Evolutionary conservation across 2,888 invertebrate species (phyloP), one percentile per base, ranked within the genome.

Genomic region (Drosophila greeni): DNA sequence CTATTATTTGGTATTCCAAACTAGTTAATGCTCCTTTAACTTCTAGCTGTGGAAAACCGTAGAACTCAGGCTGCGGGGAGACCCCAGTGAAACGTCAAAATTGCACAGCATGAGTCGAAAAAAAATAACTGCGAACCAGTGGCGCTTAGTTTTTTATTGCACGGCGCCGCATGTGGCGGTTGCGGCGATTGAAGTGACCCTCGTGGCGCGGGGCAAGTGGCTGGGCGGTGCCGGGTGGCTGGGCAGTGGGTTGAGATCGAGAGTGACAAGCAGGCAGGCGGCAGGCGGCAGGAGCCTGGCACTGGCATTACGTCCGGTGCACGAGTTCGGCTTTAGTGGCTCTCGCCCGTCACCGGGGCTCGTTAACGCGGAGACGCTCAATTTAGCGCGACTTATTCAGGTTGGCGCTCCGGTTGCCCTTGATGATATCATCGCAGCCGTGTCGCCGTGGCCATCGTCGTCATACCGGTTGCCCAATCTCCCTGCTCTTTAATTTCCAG

Each of bases 291-390:
- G 45, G 26, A 43, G 82, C 76, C 69, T 66, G 74, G 74, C 72
- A 29, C 45, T 18, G 26, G 55, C 49, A 49, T 2, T 58, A 77
- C 72, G 75, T 77, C 77, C 77, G 77, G 77, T 73, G 61, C 70
- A 78, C 77, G 75, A 78, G 61, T 74, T 74, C 69, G 70, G 74
- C 48, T 68, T 67, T 69, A 61, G 68, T 68, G 68, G 68, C 68
- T 56, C 52, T 69, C 48, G 54, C 52, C 60, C 72, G 68, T 55
- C 45, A 61, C 34, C 45, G 55, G 58, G 45, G 47, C 64, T 69
- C 70, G 79, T 79, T 79, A 79, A 79, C 82, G 70, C 82, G 76
- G 78, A 79, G 78, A 82, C 82, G 82, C 82, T 82, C 76, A 78
- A 79, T 82, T 79, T 82, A 72, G 82, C 74, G 79, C 70, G 71